phyloP scores from a whole-genome alignment of 2,113 vertebrate species.

The Speoplatyrhinus poulsoni region DNA sequence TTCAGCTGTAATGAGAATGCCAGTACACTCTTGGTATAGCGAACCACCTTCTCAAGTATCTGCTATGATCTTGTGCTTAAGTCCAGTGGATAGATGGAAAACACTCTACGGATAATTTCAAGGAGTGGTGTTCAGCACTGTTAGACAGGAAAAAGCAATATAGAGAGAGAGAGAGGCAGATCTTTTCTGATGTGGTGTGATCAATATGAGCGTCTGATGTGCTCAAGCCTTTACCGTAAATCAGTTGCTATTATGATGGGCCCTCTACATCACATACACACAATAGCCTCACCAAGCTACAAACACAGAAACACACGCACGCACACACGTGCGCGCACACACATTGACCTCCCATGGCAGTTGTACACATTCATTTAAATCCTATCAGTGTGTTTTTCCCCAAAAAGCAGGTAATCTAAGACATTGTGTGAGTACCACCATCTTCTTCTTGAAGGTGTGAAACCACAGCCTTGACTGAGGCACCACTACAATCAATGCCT shows the following conservation, averaged over 20 bases:
- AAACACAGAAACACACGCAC: conserved; percentile 26
- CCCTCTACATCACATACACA: conserved; percentile 50
- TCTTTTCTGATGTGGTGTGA: conserved; percentile 62
- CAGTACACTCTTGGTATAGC: conserved; percentile 7
- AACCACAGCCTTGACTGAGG: conserved; percentile 4
- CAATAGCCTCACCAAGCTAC: conserved; percentile 13
- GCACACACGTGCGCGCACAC: not conserved
- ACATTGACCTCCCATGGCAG: conserved; percentile 8
- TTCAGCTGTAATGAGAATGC: conserved; percentile 21
- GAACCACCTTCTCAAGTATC: conserved; percentile 13
- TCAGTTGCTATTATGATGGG: conserved; percentile 58
- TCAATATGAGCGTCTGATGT: conserved; percentile 70
- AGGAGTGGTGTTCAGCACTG: not conserved
- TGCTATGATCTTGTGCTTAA: conserved; percentile 6
- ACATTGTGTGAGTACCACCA: not conserved
- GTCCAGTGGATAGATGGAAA: not conserved
- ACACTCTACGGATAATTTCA: conserved; percentile 6
- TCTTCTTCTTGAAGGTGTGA: not conserved
- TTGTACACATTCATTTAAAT: conserved; percentile 22
- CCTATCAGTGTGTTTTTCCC: not conserved
- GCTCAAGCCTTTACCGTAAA: conserved; percentile 59
- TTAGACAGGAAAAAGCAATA: conserved; percentile 8
- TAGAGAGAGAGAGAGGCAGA: conserved; percentile 46
- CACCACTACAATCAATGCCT: conserved; percentile 3
- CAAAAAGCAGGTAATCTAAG: conserved; percentile 20